These are phyloP conservation scores for Hydractinia symbiolongicarpus DNA, from an alignment of 30 jellyfish, hydroid and myxozoan genomes.

Conservation along the genomic window DNA sequence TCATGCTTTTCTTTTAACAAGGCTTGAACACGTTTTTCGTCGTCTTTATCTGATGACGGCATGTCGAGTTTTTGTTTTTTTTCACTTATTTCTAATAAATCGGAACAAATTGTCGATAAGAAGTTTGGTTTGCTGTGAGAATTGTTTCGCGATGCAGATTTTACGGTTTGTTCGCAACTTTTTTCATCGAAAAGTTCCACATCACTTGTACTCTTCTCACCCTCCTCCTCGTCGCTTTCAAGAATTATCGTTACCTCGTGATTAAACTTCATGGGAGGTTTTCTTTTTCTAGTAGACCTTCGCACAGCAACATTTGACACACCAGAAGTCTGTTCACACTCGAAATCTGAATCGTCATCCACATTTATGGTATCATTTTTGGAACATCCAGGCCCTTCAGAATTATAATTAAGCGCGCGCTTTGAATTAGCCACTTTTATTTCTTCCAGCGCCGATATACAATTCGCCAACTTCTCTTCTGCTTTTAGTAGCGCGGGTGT, in stretches of 20 bases:
- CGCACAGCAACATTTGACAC: neutral
- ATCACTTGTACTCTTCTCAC: neutral
- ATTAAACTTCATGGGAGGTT: too few species aligned
- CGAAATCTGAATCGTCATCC: neutral
- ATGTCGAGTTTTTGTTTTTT: neutral
- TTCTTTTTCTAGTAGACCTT: neutral
- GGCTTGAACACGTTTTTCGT: neutral
- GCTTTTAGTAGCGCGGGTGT: neutral
- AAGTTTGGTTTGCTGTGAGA: neutral
- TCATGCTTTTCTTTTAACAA: neutral
- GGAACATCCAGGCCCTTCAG: too few species aligned
- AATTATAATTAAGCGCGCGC: neutral
- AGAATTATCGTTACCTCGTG: too few species aligned
- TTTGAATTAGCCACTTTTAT: neutral
- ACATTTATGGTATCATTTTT: neutral
- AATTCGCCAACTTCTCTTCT: neutral
- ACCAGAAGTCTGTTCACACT: neutral
- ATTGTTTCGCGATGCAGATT: neutral
- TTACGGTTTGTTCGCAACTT: neutral
- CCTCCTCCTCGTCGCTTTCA: too few species aligned
- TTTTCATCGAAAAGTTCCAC: neutral
- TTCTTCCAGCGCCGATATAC: neutral
- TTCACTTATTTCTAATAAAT: neutral
- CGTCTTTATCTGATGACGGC: neutral
- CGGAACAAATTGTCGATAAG: neutral